Percentiles rank a stretch among this genome's conserved stretches.
These are phyloP conservation scores for Patella ulyssiponensis DNA, from an alignment of 2,888 invertebrate genomes.

Conservation along the genomic window DNA sequence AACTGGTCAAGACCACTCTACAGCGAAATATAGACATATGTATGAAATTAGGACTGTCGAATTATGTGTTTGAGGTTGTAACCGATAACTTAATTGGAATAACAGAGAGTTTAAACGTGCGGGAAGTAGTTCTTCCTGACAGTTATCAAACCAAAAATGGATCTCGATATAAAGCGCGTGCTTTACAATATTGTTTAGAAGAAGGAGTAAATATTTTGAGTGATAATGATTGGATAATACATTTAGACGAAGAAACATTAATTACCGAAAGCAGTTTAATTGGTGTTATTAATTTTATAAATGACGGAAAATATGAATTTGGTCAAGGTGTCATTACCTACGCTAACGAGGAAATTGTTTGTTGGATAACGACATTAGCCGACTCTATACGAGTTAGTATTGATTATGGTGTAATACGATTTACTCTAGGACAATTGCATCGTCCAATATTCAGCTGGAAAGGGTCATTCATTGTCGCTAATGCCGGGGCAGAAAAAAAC, in stretches of 20 bases:
- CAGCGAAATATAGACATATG: conserved; percentile 52
- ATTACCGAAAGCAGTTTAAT: conserved; percentile 59
- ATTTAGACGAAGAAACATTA: conserved; percentile 64
- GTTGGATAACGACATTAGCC: conserved; percentile 55
- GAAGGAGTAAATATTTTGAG: conserved; percentile 44
- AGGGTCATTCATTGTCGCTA: conserved; percentile 58
- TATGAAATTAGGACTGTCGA: conserved; percentile 48
- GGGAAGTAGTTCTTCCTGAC: conserved; percentile 55
- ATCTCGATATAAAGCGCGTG: conserved; percentile 58
- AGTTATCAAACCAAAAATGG: conserved; percentile 49
- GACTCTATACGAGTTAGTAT: conserved; percentile 56
- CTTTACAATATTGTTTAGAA: conserved; percentile 61
- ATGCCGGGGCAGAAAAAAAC: conserved; percentile 49
- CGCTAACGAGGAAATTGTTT: conserved; percentile 55
- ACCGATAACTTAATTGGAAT: conserved; percentile 50
- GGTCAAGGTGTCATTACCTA: conserved; percentile 62
- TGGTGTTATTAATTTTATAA: conserved; percentile 60
- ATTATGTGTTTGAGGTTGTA: conserved; percentile 56
- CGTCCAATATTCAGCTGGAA: conserved; percentile 59
- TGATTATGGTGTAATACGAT: conserved; percentile 52
- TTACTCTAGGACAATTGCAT: conserved; percentile 47
- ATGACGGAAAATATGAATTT: conserved; percentile 45
- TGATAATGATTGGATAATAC: conserved; percentile 64
- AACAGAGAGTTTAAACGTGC: conserved; percentile 40
- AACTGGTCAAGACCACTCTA: conserved; percentile 41